These are phyloP conservation scores for Frieseomelitta varia DNA, from an alignment of 1,140 invertebrate genomes.

Conservation along the genomic window DNA sequence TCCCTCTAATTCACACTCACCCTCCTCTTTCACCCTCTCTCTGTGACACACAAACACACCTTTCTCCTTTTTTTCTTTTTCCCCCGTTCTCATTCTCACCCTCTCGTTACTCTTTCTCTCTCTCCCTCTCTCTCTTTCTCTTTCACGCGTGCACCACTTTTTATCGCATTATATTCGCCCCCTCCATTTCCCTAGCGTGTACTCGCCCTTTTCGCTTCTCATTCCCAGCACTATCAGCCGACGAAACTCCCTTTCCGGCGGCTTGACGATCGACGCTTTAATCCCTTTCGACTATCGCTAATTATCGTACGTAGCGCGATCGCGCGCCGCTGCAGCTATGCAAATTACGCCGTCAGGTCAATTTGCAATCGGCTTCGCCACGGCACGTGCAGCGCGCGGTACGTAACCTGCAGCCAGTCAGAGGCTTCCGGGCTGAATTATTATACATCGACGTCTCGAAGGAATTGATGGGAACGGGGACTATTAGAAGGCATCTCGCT, in stretches of 20 bases:
- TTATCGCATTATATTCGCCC: neutral
- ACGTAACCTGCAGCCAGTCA: slow-evolving; percentile 10
- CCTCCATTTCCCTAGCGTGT: neutral
- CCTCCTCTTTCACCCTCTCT: neutral
- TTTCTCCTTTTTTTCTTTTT: neutral
- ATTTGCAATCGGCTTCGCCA: slow-evolving; percentile 46
- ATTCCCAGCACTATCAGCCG: too few relatives aligned
- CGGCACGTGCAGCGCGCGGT: slow-evolving; percentile 39
- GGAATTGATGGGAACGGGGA: slow-evolving; percentile 28
- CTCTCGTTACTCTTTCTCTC: neutral
- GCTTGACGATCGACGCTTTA: slow-evolving; percentile 32
- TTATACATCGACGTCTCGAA: slow-evolving; percentile 12
- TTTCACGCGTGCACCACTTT: neutral
- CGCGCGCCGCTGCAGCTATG: slow-evolving; percentile 52
- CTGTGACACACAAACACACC: slow-evolving; percentile 11
- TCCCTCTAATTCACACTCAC: neutral
- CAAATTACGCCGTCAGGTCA: slow-evolving; percentile 50
- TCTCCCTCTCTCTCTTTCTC: too few relatives aligned
- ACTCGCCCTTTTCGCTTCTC: neutral
- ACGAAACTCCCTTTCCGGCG: slow-evolving; percentile 15
- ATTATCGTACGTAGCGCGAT: too few relatives aligned
- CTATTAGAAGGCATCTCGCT: neutral
- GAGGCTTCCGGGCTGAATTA: slow-evolving; percentile 31
- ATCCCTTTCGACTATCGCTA: slow-evolving; percentile 53
- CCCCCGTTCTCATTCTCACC: neutral